These are phyloP conservation scores for Cetonia aurata DNA, from an alignment of 2,888 invertebrate genomes.

Conservation along the genomic window DNA sequence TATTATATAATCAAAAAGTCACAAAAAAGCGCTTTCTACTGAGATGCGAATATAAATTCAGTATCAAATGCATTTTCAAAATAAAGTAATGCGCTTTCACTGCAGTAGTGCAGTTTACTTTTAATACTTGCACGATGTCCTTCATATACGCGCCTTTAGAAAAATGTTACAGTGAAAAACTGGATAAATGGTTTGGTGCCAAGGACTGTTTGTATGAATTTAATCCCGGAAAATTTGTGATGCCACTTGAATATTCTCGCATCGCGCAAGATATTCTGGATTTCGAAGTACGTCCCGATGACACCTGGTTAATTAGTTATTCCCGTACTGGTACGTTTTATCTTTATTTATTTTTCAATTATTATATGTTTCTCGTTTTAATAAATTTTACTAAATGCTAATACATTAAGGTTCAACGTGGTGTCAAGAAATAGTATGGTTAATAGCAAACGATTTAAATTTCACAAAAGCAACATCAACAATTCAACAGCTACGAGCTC, in stretches of 20 bases:
- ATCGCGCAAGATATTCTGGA: slow-evolving; percentile 79
- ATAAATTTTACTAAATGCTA: no score
- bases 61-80: no score
- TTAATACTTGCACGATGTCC: slow-evolving; percentile 46
- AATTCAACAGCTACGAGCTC: slow-evolving; percentile 75
- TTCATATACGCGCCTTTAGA: slow-evolving; percentile 48
- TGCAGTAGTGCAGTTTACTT: neutral
- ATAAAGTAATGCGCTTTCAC: slow-evolving; percentile 20
- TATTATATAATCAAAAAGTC: no score
- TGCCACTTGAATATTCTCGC: slow-evolving; percentile 78
- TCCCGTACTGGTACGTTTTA: slow-evolving; percentile 83
- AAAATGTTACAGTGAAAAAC: slow-evolving; percentile 61
- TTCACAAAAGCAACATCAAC: slow-evolving; percentile 78
- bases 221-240: slow-evolving; percentile 77
- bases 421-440: slow-evolving; percentile 94
- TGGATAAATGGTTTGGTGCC: slow-evolving; percentile 78
- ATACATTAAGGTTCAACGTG: slow-evolving; percentile 83
- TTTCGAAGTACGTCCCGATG: slow-evolving; percentile 79
- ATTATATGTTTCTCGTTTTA: neutral
- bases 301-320: slow-evolving; percentile 89
- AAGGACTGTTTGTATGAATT: slow-evolving; percentile 80
- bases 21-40: no score
- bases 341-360: neutral
- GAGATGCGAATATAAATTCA: no score
- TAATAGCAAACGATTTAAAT: slow-evolving; percentile 85